Conservation (phyloP, 2,888 invertebrate species). For the Acanthoscelides obtectus region DNA sequence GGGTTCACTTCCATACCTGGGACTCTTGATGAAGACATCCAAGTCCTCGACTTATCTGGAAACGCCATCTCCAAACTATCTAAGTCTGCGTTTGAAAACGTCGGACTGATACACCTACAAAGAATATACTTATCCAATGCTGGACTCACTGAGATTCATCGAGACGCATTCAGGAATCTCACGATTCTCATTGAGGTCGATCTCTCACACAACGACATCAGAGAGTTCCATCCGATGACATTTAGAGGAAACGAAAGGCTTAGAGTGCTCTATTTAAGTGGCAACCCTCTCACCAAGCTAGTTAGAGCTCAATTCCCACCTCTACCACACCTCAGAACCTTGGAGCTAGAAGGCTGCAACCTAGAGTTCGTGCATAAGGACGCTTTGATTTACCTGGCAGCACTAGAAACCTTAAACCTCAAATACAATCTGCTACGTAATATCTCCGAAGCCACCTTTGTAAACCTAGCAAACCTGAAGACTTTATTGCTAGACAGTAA, state of each 20-base stretch:
- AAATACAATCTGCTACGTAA: constrained; percentile 75
- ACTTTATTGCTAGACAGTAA: constrained; percentile 78
- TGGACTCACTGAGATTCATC: constrained; percentile 69
- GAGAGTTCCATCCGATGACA: constrained; percentile 69
- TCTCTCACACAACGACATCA: constrained; percentile 76
- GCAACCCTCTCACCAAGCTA: constrained; percentile 73
- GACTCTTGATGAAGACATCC: constrained; percentile 68
- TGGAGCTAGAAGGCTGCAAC: constrained; percentile 77
- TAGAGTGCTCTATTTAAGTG: constrained; percentile 70
- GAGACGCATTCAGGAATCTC: constrained; percentile 81
- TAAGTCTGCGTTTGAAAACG: constrained; percentile 72
- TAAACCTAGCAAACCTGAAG: constrained; percentile 72
- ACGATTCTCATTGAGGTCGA: constrained; percentile 84
- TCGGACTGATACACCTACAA: constrained; percentile 79
- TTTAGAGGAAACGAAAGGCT: constrained; percentile 82
- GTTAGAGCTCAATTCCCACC: constrained; percentile 75
- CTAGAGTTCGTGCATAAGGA: constrained; percentile 69
- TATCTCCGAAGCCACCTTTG: constrained; percentile 61
- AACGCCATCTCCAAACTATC: constrained; percentile 73
- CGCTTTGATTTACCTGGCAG: constrained; percentile 70
- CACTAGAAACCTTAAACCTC: constrained; percentile 72
- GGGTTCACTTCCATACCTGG: constrained; percentile 75
- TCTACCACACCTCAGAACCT: constrained; percentile 72
- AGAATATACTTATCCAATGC: constrained; percentile 74
- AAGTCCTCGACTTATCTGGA: constrained; percentile 79